A percentile compares a stretch with the other conserved stretches of the same genome.
Conservation (phyloP, 2,113 vertebrate genomes). For the Antennarius striatus region DNA sequence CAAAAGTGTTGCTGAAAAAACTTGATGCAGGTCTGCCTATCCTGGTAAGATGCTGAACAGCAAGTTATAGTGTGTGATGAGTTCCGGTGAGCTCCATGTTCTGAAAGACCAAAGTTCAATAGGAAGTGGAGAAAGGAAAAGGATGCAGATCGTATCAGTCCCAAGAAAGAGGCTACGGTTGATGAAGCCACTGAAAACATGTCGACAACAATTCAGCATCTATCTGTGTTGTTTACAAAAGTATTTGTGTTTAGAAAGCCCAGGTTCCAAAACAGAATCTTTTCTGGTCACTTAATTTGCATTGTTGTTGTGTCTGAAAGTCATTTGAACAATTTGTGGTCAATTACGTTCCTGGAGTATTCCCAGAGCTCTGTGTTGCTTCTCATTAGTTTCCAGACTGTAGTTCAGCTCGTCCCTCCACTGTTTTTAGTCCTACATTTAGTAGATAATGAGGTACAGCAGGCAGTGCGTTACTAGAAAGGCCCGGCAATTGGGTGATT, state of each 20-base stretch:
- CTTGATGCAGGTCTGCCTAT: constrained; percentile 69
- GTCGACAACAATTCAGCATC: neutral
- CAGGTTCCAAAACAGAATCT: constrained; percentile 2
- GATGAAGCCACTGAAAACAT: constrained; percentile 52
- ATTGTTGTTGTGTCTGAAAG: constrained; percentile 2
- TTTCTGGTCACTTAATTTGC: constrained; percentile 6
- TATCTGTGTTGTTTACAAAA: neutral
- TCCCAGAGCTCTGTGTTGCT: constrained; percentile 33
- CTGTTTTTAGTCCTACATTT: constrained; percentile 33
- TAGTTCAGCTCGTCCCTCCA: constrained; percentile 39
- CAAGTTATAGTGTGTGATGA: constrained; percentile 85
- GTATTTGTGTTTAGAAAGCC: constrained; percentile 14
- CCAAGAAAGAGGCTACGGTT: constrained; percentile 62
- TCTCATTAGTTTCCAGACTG: constrained; percentile 59
- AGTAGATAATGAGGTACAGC: constrained; percentile 54
- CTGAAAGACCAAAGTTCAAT: constrained; percentile 62
- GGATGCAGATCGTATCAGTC: constrained; percentile 64
- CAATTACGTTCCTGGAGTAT: constrained; percentile 18
- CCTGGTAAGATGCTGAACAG: constrained; percentile 84
- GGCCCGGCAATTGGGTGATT: constrained; percentile 68
- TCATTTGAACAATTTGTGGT: constrained; percentile 11
- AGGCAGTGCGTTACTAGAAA: constrained; percentile 57
- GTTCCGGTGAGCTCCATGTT: constrained; percentile 76
- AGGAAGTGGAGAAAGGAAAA: constrained; percentile 68
- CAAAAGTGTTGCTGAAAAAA: constrained; percentile 42